phyloP scores from a whole-genome alignment of 2,888 invertebrate genomes.

The Hirtodrosophila duncani region DNA sequence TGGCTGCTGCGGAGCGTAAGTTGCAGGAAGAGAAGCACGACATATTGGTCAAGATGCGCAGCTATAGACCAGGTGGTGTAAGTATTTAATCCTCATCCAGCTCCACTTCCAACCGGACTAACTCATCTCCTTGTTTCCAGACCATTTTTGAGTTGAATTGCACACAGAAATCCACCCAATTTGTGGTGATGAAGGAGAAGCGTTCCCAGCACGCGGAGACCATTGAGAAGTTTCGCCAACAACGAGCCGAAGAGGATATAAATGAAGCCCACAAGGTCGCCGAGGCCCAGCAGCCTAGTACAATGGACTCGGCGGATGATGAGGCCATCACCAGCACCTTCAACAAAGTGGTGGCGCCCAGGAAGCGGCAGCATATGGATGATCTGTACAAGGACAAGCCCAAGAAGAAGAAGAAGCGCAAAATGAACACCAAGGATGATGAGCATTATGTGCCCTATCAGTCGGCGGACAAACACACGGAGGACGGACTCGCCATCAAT shows the following conservation, averaged over 20 bases:
- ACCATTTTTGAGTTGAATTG: conserved; percentile 96
- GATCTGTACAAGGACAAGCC: conserved; percentile 80
- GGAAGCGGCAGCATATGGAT: conserved; percentile 79
- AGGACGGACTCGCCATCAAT: conserved; percentile 84
- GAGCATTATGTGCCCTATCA: conserved; percentile 93
- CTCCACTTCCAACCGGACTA: background rate
- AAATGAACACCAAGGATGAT: conserved; percentile 81
- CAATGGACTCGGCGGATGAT: conserved; percentile 78
- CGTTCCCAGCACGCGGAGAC: conserved; percentile 84
- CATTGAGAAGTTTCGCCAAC: conserved; percentile 78
- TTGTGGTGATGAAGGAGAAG: conserved; percentile 92
- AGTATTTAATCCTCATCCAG: conserved; percentile 26
- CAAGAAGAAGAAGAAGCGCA: conserved; percentile 78
- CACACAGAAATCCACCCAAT: conserved; percentile 87
- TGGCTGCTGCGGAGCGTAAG: conserved; percentile 66
- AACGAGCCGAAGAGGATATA: conserved; percentile 71
- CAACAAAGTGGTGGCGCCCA: conserved; percentile 80
- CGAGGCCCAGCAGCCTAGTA: conserved; percentile 28
- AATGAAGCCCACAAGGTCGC: conserved; percentile 59
- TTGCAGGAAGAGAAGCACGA: conserved; percentile 75
- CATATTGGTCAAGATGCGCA: conserved; percentile 74
- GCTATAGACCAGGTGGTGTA: conserved; percentile 76
- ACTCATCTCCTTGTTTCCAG: conserved; percentile 42
- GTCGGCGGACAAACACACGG: conserved; percentile 90
- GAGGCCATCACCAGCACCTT: conserved; percentile 81